Base-by-base conservation (phyloP, 2,797 vertebrate species). In the Myoxocephalus aenaeus region DNA sequence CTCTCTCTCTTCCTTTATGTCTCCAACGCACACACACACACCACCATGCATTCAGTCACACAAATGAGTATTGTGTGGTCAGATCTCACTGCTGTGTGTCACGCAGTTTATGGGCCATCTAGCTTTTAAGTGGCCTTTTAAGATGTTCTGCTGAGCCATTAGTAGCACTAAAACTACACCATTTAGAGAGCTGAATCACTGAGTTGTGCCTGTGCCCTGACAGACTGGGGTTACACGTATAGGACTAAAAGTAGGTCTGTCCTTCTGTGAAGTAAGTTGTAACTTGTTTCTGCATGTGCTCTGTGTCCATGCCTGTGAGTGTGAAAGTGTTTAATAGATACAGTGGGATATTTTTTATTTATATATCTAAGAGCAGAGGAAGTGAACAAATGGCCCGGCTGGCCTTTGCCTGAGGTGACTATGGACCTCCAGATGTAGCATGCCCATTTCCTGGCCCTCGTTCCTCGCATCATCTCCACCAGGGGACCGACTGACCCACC, bases 61-160 rank as follows among this genome's bases (percentile, higher is more conserved):
- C 51, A 84, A 70, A 83, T 65, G 70, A 71, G 82, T 82, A 92
- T 79, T 72, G 85, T 87, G 87, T 87, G 90, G 89, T 93, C 87
- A 79, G 82, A 90, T 84, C 87, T 84, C 70, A 72, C 78, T 82
- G 78, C 81, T 87, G 89, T 83, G 89, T 92, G 88, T 93, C 91
- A 91, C 77, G 25, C 83, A 85, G 78, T 94, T 91, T 92, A 91
- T 88, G 84, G 66, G 79, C 80, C 77, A 84, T 79, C 82, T 79
- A 80, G 86, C 89, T 93, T 92, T 91, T 94, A 93, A 93, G 92
- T 91, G 88, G 81, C 86, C 91, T 91, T 94, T 92, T 81, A 93
- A 85, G 86, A 87, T 84, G 79, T 88, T 88, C 87, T 83, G 78
- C 86, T 82, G 88, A 83, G 89, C 92, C 92, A 95, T 94, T 94